Evolutionary conservation across 1,140 invertebrate genomes (phyloP).

Genomic region (Brachionus calyciflorus): DNA sequence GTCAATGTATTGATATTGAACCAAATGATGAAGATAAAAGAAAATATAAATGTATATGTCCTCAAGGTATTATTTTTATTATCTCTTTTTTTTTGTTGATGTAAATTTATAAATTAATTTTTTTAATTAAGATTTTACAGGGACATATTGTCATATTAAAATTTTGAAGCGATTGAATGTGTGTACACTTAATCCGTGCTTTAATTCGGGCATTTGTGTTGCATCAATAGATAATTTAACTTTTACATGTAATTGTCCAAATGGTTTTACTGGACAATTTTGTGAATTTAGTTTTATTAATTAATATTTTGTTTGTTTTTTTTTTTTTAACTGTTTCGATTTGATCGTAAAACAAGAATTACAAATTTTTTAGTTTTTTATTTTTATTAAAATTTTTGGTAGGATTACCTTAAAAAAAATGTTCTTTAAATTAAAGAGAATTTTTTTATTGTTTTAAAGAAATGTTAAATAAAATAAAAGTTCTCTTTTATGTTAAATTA

Average conservation of each 20-base stretch:
- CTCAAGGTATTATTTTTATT: not conserved
- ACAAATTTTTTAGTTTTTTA: not conserved
- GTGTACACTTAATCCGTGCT: conserved; percentile 5
- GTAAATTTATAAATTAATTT: not conserved
- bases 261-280: not conserved
- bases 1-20: conserved; percentile 27
- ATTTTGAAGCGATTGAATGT: not conserved
- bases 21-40: not conserved
- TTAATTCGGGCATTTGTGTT: conserved; percentile 8
- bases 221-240: not conserved
- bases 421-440: too few species aligned
- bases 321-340: not conserved
- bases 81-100: too few species aligned
- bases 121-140: not conserved
- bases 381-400: not conserved
- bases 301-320: not conserved
- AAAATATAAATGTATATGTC: conserved; percentile 22
- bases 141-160: conserved; percentile 38
- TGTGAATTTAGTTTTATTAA: conserved; percentile 7
- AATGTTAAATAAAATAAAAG: too few species aligned
- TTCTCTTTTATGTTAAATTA: too few species aligned
- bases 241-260: not conserved
- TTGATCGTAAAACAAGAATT: not conserved
- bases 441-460: too few species aligned
- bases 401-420: too few species aligned